These are phyloP conservation scores for Hydropsyche tenuis DNA, from an alignment of 1,140 invertebrate species.

Conservation along the genomic window DNA sequence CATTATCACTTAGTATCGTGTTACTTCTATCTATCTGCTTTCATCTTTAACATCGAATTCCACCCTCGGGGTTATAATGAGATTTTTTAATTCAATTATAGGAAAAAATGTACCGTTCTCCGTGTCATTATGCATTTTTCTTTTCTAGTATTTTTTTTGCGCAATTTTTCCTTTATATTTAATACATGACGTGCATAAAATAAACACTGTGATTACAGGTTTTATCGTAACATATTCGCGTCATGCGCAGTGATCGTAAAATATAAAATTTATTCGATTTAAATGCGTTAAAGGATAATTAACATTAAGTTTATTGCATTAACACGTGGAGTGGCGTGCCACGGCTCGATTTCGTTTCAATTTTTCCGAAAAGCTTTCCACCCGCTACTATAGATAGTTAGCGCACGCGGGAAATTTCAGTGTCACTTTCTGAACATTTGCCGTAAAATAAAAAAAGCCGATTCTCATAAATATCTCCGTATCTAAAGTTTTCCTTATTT, in stretches of 20 bases:
- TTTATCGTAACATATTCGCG: background rate
- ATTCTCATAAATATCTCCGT: constrained; percentile 19
- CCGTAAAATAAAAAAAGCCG: constrained; percentile 2
- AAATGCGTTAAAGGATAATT: constrained; percentile 46
- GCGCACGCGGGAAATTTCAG: background rate
- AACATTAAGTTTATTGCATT: constrained; percentile 42
- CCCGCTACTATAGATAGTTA: background rate
- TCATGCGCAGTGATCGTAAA: constrained; percentile 39
- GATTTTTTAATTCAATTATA: too few species aligned
- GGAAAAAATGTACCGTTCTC: too few species aligned
- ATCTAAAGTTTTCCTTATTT: background rate
- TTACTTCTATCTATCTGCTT: background rate
- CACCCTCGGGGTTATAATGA: background rate
- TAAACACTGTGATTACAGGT: too few species aligned
- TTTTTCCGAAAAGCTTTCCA: background rate
- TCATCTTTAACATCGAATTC: background rate
- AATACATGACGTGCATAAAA: too few species aligned
- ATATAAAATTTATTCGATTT: constrained; percentile 43
- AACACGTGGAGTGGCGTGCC: constrained; percentile 15
- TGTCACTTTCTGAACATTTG: background rate
- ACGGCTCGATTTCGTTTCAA: background rate
- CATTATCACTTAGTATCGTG: constrained; percentile 7
- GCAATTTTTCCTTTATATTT: too few species aligned
- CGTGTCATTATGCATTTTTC: too few species aligned
- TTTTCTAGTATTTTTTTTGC: too few species aligned